phyloP scores from a whole-genome alignment of 2,113 vertebrate species.

The Festucalex cinctus region DNA sequence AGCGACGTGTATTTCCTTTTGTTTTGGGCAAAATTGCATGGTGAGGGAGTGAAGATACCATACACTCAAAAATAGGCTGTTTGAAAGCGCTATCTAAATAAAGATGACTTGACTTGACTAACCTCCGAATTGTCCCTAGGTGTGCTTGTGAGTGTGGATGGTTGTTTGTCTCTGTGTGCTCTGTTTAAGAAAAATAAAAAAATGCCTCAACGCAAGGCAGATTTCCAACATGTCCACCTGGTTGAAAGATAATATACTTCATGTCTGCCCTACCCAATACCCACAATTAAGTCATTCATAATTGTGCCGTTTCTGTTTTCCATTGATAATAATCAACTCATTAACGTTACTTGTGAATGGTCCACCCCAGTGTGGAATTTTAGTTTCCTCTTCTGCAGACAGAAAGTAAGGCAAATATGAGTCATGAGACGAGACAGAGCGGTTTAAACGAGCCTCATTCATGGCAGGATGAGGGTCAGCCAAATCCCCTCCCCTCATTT shows the following conservation, averaged over 20 bases:
- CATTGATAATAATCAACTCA: not conserved
- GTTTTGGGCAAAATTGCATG: too few species aligned
- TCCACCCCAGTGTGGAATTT: not conserved
- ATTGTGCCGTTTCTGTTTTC: not conserved
- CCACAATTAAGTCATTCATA: not conserved
- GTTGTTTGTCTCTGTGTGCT: too few species aligned
- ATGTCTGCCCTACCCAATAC: too few species aligned
- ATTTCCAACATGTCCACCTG: not conserved
- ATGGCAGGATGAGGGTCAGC: not conserved
- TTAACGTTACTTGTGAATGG: not conserved
- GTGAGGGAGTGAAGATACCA: too few species aligned
- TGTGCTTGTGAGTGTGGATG: too few species aligned
- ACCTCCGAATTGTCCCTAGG: too few species aligned
- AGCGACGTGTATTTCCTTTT: too few species aligned
- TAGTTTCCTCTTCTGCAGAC: not conserved
- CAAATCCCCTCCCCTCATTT: not conserved
- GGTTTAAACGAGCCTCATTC: not conserved
- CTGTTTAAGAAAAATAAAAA: too few species aligned
- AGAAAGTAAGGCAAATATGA: not conserved
- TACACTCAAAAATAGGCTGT: too few species aligned
- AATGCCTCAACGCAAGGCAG: constrained; percentile 22
- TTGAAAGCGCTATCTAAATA: too few species aligned
- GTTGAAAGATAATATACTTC: not conserved
- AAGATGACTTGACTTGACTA: too few species aligned
- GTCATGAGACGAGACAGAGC: too few species aligned